Base-by-base conservation (phyloP, 1,140 invertebrate genomes). In the Odontomachus brunneus region DNA sequence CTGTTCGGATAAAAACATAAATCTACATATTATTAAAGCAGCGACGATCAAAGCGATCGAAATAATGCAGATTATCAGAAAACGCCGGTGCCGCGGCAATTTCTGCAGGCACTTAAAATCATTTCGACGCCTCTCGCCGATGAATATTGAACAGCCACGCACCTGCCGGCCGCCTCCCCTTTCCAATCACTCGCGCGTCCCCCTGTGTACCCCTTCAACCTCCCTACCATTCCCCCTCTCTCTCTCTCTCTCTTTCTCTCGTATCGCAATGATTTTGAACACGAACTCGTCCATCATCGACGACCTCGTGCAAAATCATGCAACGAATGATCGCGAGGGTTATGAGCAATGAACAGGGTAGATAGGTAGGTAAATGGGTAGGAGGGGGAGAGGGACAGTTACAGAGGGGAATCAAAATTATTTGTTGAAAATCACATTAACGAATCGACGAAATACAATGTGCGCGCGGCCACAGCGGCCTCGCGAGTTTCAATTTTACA, bases 401-500 rank as follows among this genome's bases (percentile, higher is more conserved):
- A n/a, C n/a, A 4, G 38, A 44, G 38, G 24, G 14, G n/a, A 51
- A 69, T 51, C 62, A 75, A 87, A 87, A 87, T 87, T 84, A 87
- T 87, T 87, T 87, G 86, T 84, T 74, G 86, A 81, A 87, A 87
- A 87, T 87, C 82, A 75, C 57, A 87, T 87, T 87, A 87, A 81
- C 86, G 82, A 17, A 49, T 74, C 44, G 84, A 14, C 19, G 55
- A 55, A 22, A 14, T 62, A 48, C 33, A 26, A 29, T 19, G n/a
- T 26, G 44, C 19, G 12, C 33, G 33, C 51, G 19, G 12, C 26
- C 15, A 24, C 72, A 53, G 19, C 67, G 80, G 82, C 72, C 80
- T 86, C 81, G 76, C 76, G 75, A 87, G 55, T 85, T 88, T 88
- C 86, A 88, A 88, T 88, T 88, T 88, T 87, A 87, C 85, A 87